Percentiles rank a stretch among this genome's conserved stretches.
Evolutionary conservation across 2,797 vertebrate genomes (phyloP).

Genomic region (Sardinella longiceps): DNA sequence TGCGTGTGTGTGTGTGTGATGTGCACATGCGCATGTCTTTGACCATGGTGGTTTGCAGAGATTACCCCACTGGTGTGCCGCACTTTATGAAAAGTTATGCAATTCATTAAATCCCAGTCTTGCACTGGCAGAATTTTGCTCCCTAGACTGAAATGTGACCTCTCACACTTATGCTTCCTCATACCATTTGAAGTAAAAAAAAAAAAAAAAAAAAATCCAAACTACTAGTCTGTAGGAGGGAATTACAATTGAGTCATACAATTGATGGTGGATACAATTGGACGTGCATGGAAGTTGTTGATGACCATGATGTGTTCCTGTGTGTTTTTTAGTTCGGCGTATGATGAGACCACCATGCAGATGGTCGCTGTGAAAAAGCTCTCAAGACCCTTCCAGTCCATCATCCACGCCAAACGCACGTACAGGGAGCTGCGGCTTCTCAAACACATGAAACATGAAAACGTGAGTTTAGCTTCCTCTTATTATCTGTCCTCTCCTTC

Average conservation of each 20-base stretch:
- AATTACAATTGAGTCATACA: no score
- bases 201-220: no score
- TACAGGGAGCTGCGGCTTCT: constrained; percentile 94
- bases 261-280: no score
- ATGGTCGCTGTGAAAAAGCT: constrained; percentile 98
- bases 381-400: constrained; percentile 96
- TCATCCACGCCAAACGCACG: constrained; percentile 96
- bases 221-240: background rate
- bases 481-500: background rate
- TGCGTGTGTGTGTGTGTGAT: background rate
- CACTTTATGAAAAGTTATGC: background rate
- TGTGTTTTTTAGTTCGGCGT: constrained; percentile 79
- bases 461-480: constrained; percentile 78
- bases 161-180: background rate
- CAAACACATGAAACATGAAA: constrained; percentile 99
- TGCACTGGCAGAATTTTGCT: background rate
- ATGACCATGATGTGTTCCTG: background rate
- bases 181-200: background rate
- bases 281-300: background rate
- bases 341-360: constrained; percentile 79
- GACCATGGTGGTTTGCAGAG: background rate
- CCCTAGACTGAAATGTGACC: background rate
- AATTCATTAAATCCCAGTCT: background rate
- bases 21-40: background rate
- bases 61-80: background rate